Evolutionary conservation across 2,888 invertebrate species (phyloP), one percentile per base, ranked within the genome.

Genomic region (Herminia tarsipennalis): DNA sequence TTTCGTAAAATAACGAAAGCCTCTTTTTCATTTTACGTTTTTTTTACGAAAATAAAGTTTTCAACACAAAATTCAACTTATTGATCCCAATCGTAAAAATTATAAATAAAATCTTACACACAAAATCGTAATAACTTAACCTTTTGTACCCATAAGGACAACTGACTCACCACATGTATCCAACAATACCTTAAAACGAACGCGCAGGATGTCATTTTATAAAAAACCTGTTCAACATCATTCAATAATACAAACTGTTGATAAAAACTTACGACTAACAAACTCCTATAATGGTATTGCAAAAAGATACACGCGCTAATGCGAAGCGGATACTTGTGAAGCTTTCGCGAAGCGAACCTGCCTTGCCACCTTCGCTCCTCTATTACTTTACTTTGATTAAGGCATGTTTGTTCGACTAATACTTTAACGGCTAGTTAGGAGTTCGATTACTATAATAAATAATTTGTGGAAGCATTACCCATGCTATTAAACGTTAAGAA

Each of bases 101-200:
- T 80, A 86, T 84, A 88, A 88, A 90, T 85, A 75, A 81, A 81
- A 73, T 64, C 80, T 82, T 81, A 86, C 68, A 75, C 70, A 66
- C 66, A 72, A 70, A 76, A 80, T 73, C 67, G 76, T 78, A 77
- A 82, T 86, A 88, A 88, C 80, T 83, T 82, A 86, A 84, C 70
- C 67, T 70, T 86, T 89, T 89, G 90, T 90, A 90, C 88, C 88
- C 76, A 79, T 73, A 81, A 88, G 87, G 87, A 87, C 88, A 88
- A 83, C 82, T 79, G 76, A 76, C 77, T 79, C 83, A 83, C 82
- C 87, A 77, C 77, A 65, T 66, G 52, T 71, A 74, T 59, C 61
- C 70, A 73, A 78, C 75, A 76, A 75, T 67, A 75, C 65, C 76
- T 69, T 74, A 74, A 74, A 76, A 82, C 63, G 82, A 88, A 84